A percentile compares a stretch with the other conserved stretches of the same genome.
phyloP scores from a whole-genome alignment of 2,113 vertebrate genomes.

The Fregetta grallaria region DNA sequence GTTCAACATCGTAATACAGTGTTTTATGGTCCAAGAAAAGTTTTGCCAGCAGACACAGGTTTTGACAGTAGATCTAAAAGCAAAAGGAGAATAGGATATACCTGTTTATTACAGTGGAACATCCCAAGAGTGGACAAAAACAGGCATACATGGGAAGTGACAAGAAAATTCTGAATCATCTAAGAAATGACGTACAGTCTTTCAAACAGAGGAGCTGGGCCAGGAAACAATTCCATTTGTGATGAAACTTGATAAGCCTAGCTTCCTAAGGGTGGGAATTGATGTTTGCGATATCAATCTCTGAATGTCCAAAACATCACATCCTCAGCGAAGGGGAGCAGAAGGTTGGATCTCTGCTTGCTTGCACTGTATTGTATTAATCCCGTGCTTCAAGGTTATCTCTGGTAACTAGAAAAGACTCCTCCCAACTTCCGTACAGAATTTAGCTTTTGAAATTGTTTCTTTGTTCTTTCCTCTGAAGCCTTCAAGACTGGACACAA shows the following conservation, averaged over 20 bases:
- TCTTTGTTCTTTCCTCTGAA: not conserved
- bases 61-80: conserved; percentile 96
- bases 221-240: not conserved
- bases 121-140: not conserved
- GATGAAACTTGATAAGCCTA: not conserved
- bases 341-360: not conserved
- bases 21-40: conserved; percentile 99
- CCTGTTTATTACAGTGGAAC: not conserved
- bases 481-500: not conserved
- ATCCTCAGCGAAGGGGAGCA: not conserved
- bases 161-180: not conserved
- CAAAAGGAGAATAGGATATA: not conserved
- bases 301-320: not conserved
- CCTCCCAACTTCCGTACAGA: not conserved
- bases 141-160: not conserved
- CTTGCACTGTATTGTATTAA: not conserved
- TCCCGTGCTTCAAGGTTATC: not conserved
- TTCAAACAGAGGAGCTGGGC: not conserved
- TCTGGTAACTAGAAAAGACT: not conserved
- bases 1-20: conserved; percentile 97
- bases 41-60: conserved; percentile 96
- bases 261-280: not conserved
- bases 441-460: not conserved
- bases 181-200: not conserved
- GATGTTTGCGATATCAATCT: not conserved